A percentile compares a stretch with the other conserved stretches of the same genome.
Evolutionary conservation across 2,113 vertebrate genomes (phyloP).

Genomic region (Pangasianodon hypophthalmus): DNA sequence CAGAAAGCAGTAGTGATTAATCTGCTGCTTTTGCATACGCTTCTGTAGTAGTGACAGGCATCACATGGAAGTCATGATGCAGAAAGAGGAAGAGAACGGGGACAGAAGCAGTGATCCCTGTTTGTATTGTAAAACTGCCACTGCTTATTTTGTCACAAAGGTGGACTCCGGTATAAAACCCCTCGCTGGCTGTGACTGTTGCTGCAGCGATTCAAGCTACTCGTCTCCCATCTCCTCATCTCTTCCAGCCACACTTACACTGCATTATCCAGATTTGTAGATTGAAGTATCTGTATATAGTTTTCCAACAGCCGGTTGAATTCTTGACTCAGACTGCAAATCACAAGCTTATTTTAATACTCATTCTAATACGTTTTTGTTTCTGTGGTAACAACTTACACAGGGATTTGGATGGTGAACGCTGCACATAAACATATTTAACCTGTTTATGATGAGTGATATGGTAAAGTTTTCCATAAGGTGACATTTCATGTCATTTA

Average conservation of each 20-base stretch:
- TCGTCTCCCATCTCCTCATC: too few species aligned
- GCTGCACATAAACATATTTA: neutral
- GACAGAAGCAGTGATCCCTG: neutral
- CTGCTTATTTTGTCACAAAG: neutral
- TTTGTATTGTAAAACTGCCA: neutral
- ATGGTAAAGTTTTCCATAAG: neutral
- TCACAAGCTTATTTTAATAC: neutral
- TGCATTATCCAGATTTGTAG: neutral
- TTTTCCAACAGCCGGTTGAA: neutral
- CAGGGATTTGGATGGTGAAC: neutral
- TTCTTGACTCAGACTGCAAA: neutral
- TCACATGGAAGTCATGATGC: neutral
- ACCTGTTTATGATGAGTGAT: neutral
- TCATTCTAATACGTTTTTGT: neutral
- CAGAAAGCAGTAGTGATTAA: conserved; percentile 30
- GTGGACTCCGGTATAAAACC: neutral
- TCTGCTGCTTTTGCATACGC: conserved; percentile 20
- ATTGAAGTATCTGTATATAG: neutral
- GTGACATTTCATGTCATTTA: neutral
- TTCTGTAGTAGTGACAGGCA: conserved; percentile 11
- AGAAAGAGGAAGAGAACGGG: conserved; percentile 10
- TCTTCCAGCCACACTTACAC: neutral
- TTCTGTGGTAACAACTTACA: neutral
- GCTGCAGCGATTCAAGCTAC: neutral
- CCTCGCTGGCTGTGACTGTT: neutral